Evolutionary conservation across 2,113 vertebrate genomes (phyloP).

Genomic region (Panurus biarmicus): DNA sequence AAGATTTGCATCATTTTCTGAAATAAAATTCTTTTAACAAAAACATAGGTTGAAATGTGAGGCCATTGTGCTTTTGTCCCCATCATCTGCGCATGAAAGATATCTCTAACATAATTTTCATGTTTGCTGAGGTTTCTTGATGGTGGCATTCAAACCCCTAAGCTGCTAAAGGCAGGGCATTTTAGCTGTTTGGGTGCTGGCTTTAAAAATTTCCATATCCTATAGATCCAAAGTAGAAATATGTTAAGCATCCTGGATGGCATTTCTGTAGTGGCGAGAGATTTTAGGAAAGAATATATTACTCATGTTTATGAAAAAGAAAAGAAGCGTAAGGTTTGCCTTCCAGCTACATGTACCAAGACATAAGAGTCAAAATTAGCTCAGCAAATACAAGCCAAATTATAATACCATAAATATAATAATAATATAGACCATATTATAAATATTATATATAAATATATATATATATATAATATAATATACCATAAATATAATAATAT

Average conservation of each 20-base stretch:
- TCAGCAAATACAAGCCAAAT: not conserved
- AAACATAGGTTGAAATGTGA: not conserved
- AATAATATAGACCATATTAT: too few species aligned
- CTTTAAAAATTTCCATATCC: not conserved
- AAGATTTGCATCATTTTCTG: not conserved
- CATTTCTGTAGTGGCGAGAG: not conserved
- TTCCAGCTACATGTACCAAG: not conserved
- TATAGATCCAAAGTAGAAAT: not conserved
- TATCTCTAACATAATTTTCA: not conserved
- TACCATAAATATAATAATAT: too few species aligned
- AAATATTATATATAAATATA: too few species aligned
- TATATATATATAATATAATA: not conserved
- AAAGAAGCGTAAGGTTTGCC: not conserved
- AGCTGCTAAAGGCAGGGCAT: not conserved
- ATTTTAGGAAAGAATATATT: not conserved
- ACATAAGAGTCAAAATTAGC: not conserved
- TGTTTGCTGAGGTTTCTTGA: not conserved
- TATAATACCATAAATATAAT: not conserved
- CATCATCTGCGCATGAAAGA: not conserved
- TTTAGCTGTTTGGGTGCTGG: not conserved
- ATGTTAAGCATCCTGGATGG: not conserved
- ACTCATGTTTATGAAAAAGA: not conserved
- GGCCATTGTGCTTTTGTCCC: not conserved
- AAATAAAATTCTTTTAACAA: not conserved
- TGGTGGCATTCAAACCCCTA: not conserved